phyloP scores from a whole-genome alignment of 2,888 invertebrate species.

The Parascotia fuliginaria region DNA sequence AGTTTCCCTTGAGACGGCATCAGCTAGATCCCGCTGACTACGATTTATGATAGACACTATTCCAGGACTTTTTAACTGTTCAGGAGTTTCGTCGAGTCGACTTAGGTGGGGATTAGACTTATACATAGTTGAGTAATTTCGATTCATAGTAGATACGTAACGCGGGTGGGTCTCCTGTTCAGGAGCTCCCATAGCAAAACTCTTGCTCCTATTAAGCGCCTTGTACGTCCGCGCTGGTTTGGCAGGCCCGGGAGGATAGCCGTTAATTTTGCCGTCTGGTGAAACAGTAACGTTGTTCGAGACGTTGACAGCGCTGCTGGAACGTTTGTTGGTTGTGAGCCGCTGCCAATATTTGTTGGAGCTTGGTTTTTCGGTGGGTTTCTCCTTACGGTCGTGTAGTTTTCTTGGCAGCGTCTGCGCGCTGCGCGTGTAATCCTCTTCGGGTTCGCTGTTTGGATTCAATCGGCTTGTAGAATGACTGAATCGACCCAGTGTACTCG shows the following conservation, averaged over 20 bases:
- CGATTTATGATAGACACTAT: constrained; percentile 94
- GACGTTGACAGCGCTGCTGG: constrained; percentile 88
- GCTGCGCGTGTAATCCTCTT: constrained; percentile 85
- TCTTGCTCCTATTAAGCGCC: constrained; percentile 92
- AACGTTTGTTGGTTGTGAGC: constrained; percentile 83
- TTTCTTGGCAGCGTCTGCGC: constrained; percentile 92
- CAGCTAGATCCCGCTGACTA: constrained; percentile 92
- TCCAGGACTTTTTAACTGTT: constrained; percentile 93
- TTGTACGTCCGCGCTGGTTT: constrained; percentile 93
- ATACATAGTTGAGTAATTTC: constrained; percentile 87
- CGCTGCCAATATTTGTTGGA: constrained; percentile 79
- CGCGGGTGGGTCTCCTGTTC: constrained; percentile 80
- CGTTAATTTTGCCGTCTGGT: constrained; percentile 75
- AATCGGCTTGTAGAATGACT: constrained; percentile 93
- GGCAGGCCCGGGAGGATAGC: constrained; percentile 87
- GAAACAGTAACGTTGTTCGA: constrained; percentile 76
- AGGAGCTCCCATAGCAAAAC: constrained; percentile 92
- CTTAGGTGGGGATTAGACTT: constrained; percentile 92
- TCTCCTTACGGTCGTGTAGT: constrained; percentile 82
- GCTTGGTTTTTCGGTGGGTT: constrained; percentile 73
- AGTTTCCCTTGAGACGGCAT: constrained; percentile 84
- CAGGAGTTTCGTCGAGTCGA: constrained; percentile 89
- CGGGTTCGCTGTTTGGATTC: constrained; percentile 82
- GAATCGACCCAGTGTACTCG: constrained; percentile 92
- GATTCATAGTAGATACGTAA: constrained; percentile 77